These are phyloP conservation scores for Lycia hirtaria DNA, from an alignment of 2,888 invertebrate genomes.

Conservation along the genomic window DNA sequence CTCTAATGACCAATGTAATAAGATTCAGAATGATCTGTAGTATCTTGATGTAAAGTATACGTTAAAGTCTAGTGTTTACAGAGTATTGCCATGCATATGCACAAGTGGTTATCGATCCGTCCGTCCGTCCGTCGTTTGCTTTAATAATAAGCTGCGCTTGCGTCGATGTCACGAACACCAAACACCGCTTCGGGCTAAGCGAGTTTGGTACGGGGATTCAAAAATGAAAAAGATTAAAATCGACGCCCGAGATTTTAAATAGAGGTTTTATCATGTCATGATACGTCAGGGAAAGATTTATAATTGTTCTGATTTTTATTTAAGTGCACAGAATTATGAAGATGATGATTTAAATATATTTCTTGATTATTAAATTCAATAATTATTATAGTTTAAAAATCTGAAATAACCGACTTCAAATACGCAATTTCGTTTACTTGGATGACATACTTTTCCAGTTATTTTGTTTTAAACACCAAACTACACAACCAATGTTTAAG, in stretches of 20 bases:
- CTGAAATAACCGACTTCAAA: too few species aligned
- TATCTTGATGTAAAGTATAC: conserved; percentile 41
- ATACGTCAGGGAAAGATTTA: conserved; percentile 17
- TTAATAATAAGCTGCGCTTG: conserved; percentile 78
- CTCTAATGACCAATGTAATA: conserved; percentile 10
- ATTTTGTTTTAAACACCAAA: too few species aligned
- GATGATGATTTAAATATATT: not conserved
- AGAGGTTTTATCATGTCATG: conserved; percentile 33
- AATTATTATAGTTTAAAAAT: too few species aligned
- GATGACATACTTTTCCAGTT: too few species aligned
- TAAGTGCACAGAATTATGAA: conserved; percentile 3
- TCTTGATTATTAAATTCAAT: not conserved
- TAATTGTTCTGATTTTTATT: conserved; percentile 19
- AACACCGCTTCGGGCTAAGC: conserved; percentile 67
- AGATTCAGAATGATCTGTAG: conserved; percentile 13
- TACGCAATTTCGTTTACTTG: too few species aligned
- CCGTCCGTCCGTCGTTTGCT: conserved; percentile 74
- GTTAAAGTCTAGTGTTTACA: conserved; percentile 69
- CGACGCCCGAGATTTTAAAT: conserved; percentile 40
- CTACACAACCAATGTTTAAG: too few species aligned
- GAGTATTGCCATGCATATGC: conserved; percentile 77
- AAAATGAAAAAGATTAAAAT: conserved; percentile 63
- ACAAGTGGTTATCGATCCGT: conserved; percentile 77
- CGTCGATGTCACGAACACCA: conserved; percentile 80
- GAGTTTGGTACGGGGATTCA: conserved; percentile 51